Evolutionary conservation across 2,888 invertebrate genomes (phyloP).

Genomic region (Cantharis flavilabris): DNA sequence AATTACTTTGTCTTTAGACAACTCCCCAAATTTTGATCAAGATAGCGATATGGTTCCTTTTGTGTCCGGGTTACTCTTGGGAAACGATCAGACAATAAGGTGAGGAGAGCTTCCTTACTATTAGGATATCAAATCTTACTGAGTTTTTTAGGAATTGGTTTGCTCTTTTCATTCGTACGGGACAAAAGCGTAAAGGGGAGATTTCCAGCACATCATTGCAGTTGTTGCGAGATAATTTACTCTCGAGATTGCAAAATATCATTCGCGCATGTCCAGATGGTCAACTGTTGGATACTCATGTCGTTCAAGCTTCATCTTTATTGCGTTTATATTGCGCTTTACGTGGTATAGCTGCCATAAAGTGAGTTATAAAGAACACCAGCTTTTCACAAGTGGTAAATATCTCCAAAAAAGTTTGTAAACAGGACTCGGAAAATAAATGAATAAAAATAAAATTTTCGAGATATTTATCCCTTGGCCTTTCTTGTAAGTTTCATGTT

Average conservation of each 20-base stretch:
- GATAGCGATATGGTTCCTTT: conserved; percentile 56
- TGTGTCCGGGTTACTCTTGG: conserved; percentile 82
- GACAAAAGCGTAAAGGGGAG: conserved; percentile 83
- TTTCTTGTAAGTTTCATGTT: neutral
- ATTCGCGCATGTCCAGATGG: conserved; percentile 66
- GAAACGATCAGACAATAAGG: conserved; percentile 82
- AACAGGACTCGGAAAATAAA: too few species aligned
- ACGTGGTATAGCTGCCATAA: conserved; percentile 89
- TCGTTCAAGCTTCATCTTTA: conserved; percentile 88
- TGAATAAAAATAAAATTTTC: too few species aligned
- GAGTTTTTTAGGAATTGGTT: conserved; percentile 76
- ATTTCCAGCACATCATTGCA: conserved; percentile 69
- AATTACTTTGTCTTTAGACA: conserved; percentile 79
- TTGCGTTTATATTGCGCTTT: conserved; percentile 90
- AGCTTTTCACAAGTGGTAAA: too few species aligned
- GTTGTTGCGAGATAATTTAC: conserved; percentile 74
- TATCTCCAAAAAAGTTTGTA: too few species aligned
- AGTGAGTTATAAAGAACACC: conserved; percentile 58
- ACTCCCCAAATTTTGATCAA: conserved; percentile 46
- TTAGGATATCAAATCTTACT: too few species aligned
- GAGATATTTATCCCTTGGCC: too few species aligned
- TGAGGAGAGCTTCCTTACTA: conserved; percentile 2
- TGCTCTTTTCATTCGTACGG: conserved; percentile 85
- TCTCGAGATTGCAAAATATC: conserved; percentile 69
- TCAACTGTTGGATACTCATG: conserved; percentile 66